Evolutionary conservation across 2,113 vertebrate genomes (phyloP), one percentile per base, ranked within the genome.

Genomic region (Alosa alosa): DNA sequence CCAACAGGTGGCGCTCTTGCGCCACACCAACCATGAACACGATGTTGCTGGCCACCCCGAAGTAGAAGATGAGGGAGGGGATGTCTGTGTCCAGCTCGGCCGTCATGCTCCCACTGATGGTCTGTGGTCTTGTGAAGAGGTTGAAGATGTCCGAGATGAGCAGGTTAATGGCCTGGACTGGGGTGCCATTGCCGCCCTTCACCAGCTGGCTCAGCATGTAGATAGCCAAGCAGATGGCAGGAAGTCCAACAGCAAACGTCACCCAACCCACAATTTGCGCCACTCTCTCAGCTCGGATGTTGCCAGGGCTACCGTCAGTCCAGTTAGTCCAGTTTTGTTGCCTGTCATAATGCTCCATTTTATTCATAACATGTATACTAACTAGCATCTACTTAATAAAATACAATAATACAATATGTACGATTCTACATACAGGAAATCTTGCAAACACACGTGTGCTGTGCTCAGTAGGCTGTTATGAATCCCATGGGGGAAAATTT

Each of bases 1-100:
- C 89, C 84, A 87, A 20, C 8, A 94, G 86, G 52, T 94, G 92
- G 68, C 86, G 88, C 86, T 93, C 92, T 87, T 94, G 92, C 0
- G 94, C 90, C 55, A 92, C 89, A 82, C 90, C 91, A 22, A 92
- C 45, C 93, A 94, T 93, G 50, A 94, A 91, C 60, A 90, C 88
- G 75, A 94, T 52, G 82, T 93, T 94, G 86, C 92, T 90, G 22
- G 92, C 47, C 0, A 94, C n/a, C 0, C 93, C 90, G 4, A 93
- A 92, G 11, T 94, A 91, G 83, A 93, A 92, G 45, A 93, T 88
- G 82, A 91, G 87, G 45, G 90, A 87, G 0, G 89, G 89, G 68
- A 89, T 0, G 44, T 72, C 88, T 4, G 89, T 41, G 60, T 88
- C 36, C 8, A 86, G 10, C 20, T 8, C 9, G 31, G 45, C 13